Evolutionary conservation across 2,888 invertebrate genomes (phyloP).

Genomic region (Cenopis cana): DNA sequence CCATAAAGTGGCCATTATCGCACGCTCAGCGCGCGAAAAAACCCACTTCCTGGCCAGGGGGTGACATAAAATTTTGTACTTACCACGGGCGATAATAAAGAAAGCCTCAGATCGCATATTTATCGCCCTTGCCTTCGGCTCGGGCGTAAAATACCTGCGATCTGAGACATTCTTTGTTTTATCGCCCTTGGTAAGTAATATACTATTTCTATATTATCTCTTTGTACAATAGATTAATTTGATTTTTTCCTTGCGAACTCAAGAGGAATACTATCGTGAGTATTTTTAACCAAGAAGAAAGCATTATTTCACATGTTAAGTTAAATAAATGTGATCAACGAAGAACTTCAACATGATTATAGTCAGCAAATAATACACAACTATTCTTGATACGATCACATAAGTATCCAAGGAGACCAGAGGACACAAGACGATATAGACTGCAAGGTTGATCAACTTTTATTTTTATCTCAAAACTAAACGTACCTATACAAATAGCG

Average conservation of each 20-base stretch:
- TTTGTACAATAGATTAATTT: neutral
- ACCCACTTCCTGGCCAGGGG: too few species aligned
- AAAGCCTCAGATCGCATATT: too few species aligned
- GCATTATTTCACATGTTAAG: neutral
- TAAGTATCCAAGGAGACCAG: neutral
- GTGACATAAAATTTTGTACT: too few species aligned
- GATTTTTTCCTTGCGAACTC: conserved; percentile 7
- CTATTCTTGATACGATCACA: neutral
- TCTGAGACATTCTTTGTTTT: too few species aligned
- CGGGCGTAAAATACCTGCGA: too few species aligned
- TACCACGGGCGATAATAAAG: too few species aligned
- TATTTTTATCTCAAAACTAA: neutral
- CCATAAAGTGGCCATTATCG: too few species aligned
- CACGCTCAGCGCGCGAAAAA: too few species aligned
- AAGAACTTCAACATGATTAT: neutral
- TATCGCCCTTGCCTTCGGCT: too few species aligned
- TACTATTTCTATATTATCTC: neutral
- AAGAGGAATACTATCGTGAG: conserved; percentile 40
- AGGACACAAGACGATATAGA: neutral
- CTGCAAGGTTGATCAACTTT: neutral
- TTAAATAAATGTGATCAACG: too few species aligned
- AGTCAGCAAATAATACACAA: too few species aligned
- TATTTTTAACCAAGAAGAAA: neutral
- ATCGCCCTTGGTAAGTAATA: too few species aligned
- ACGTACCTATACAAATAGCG: neutral